Base-by-base conservation (phyloP, 2,113 vertebrate species). In the Strix aluco region DNA sequence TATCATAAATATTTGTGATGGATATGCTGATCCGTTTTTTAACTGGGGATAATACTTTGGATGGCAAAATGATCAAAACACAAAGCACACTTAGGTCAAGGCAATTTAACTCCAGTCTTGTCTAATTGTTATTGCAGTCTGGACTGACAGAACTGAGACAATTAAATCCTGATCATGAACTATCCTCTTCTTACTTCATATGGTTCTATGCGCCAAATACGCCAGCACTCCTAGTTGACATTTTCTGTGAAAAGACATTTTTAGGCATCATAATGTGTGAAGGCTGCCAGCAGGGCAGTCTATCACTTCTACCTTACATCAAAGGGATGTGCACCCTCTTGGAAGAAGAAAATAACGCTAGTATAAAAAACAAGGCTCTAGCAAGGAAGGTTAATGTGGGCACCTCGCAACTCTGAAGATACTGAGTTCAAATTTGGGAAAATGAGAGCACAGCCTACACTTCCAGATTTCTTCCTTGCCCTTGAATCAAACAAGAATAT, bases 201-300 rank as follows among this genome's bases (percentile, higher is more conserved):
- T 17, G 34, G 51, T 78, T 92, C 42, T 67, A 66, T 0, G 2
- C 0, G 0, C 71, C 86, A 87, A 85, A 93, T 40, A 84, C 92
- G 13, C 54, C 78, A 91, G 36, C 51, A 62, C 44, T 95, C 27
- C 73, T 92, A 78, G 71, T 69, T 91, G 89, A 91, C 74, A 75
- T 92, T 90, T 95, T 94, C 91, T 25, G 29, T 72, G 66, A 92
- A 85, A 91, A 94, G 77, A 88, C 81, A 80, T 85, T 94, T 97
- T 97, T 91, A 94, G 81, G 86, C 40, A 91, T 87, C 78, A 85
- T 83, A 90, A 85, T 27, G 66, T 95, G 83, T 86, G 86, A 97
- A 95, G 86, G 78, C 87, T 95, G 91, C 78, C 92, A 97, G 91
- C 89, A 92, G 86, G 89, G n/a, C 81, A 94, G 95, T 93, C 96